phyloP scores from a whole-genome alignment of 1,140 invertebrate species.

The Glomeris maerens region DNA sequence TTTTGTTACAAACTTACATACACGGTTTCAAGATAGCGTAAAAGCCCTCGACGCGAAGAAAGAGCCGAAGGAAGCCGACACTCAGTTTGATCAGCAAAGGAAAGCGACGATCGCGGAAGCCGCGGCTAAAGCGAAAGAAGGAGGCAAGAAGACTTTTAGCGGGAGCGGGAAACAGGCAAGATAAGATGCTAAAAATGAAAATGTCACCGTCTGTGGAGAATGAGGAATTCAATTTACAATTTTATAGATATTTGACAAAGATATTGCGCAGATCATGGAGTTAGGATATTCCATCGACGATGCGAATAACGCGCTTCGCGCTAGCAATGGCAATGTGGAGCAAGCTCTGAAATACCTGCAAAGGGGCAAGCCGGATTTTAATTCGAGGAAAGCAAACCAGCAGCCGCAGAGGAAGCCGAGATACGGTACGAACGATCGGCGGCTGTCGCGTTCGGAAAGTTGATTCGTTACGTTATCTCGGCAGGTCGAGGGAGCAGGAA shows the following conservation, averaged over 20 bases:
- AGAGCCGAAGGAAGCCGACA: not conserved
- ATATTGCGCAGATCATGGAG: conserved; percentile 11
- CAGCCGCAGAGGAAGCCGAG: no score
- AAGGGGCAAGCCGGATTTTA: no score
- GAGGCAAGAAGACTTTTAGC: not conserved
- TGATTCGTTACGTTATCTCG: not conserved
- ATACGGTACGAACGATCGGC: no score
- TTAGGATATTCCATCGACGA: conserved; percentile 2
- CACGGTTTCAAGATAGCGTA: no score
- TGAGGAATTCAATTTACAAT: not conserved
- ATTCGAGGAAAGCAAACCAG: no score
- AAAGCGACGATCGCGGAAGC: not conserved
- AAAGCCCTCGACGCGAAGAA: not conserved
- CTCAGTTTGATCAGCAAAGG: not conserved
- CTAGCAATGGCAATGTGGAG: conserved; percentile 6
- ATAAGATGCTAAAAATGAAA: not conserved
- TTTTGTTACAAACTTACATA: no score
- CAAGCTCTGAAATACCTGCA: conserved; percentile 2
- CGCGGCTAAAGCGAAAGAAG: not conserved
- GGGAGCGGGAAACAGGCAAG: not conserved
- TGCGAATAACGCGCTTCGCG: conserved; percentile 1
- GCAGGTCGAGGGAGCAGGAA: not conserved
- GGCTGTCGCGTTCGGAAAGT: no score
- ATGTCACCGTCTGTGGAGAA: not conserved
- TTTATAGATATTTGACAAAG: conserved; percentile 8